Evolutionary conservation across 2,797 vertebrate genomes (phyloP).

Genomic region (Apogon hyalosoma): DNA sequence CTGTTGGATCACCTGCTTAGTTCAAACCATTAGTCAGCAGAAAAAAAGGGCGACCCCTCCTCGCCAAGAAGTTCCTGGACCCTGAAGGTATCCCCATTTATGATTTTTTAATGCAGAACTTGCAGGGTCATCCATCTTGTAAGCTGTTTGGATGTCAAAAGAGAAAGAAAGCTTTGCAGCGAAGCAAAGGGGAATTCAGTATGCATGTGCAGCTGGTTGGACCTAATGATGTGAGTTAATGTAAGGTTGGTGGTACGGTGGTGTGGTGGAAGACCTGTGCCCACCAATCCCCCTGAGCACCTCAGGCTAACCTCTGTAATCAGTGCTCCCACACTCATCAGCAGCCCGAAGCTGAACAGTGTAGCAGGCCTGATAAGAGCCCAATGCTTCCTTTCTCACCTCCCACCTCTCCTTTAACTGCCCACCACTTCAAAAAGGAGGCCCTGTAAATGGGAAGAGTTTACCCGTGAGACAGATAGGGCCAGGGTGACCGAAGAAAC

Average conservation of each 20-base stretch:
- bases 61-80: conserved; percentile 54
- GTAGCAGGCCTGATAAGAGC: conserved; percentile 67
- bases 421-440: conserved; percentile 33
- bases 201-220: conserved; percentile 20
- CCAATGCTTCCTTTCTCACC: conserved; percentile 45
- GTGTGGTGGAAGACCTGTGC: conserved; percentile 47
- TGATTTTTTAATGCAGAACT: conserved; percentile 81
- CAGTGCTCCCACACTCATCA: conserved; percentile 51
- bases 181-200: not conserved
- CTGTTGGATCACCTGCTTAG: conserved; percentile 47
- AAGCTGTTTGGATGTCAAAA: conserved; percentile 59
- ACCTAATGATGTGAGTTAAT: conserved; percentile 48
- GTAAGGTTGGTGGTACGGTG: conserved; percentile 34
- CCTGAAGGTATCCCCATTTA: conserved; percentile 73
- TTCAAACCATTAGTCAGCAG: conserved; percentile 73
- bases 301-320: conserved; percentile 57
- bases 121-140: conserved; percentile 75
- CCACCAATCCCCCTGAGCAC: conserved; percentile 36
- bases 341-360: conserved; percentile 41
- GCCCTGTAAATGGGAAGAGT: conserved; percentile 38
- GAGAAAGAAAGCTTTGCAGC: conserved; percentile 28
- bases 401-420: conserved; percentile 53
- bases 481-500: conserved; percentile 29
- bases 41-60: conserved; percentile 57
- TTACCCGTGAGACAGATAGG: conserved; percentile 50